Base-by-base conservation (phyloP, 1,140 invertebrate species). In the Drosophila nebulosa region DNA sequence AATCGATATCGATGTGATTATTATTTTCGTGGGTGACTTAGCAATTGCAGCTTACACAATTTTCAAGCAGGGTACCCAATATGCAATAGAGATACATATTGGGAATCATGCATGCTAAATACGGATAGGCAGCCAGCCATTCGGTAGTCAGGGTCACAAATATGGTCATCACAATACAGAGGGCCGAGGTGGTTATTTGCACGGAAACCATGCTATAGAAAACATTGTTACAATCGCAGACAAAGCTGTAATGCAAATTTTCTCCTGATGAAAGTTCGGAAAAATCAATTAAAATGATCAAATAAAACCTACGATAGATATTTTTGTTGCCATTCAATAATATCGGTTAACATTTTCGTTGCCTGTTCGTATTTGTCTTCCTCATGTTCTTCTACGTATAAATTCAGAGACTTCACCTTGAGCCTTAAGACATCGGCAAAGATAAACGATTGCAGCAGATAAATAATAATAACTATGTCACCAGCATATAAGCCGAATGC, bases 11-110 rank as follows among this genome's bases (percentile, higher is more conserved):
- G 2, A 4, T 36, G 30, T 6, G 26, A 21, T 2, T 18, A 22
- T 12, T 10, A 12, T 58, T 55, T 55, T 3, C 2, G 0, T 5
- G 18, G 24, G 6, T 10, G 2, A 46, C 1, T 30, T 12, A n/a
- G 0, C 4, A 42, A 18, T 9, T 10, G 10, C 3, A 16, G 68
- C 74, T 61, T 69, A 83, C 77, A 18, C 77, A 74, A 7, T 42
- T 69, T 21, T 79, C 73, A 0, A 79, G 30, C n/a, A 70, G n/a
- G 4, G 79, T 71, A 1, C 77, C 79, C 5, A 83, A 39, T 24
- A 79, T 71, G 30, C 79, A 83, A 9, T 77, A 83, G 0, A 74
- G 10, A 35, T 79, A 83, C 52, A 83, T 52, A 24, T 69, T 73
- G 1, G 65, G 58, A 30, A 77, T 53, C 2, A 67, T 51, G 1